phyloP scores from a whole-genome alignment of 2,113 vertebrate species.

The Grantiella picta region DNA sequence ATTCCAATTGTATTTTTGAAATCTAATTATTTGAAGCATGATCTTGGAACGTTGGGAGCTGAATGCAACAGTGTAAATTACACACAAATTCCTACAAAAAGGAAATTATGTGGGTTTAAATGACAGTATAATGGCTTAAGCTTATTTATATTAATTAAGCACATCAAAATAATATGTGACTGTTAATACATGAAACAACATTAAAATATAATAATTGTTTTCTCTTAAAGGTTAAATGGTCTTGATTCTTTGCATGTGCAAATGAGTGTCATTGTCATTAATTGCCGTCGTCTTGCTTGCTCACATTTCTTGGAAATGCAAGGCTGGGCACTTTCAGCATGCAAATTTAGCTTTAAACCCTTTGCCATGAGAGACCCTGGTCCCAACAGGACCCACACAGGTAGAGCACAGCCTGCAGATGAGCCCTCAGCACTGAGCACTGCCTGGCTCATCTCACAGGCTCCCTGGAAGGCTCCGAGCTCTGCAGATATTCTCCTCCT shows the following conservation, averaged over 20 bases:
- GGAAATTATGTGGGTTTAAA: neutral
- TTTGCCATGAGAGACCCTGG: neutral
- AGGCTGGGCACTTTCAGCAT: neutral
- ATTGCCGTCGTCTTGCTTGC: neutral
- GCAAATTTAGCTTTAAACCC: neutral
- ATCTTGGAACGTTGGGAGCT: neutral
- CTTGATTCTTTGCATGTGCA: neutral
- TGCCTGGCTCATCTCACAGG: neutral
- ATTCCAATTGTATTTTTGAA: conserved; percentile 34
- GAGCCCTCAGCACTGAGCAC: neutral
- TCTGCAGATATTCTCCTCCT: neutral
- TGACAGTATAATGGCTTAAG: neutral
- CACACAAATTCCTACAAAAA: neutral
- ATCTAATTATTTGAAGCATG: conserved; percentile 40
- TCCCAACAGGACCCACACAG: rapidly evolving
- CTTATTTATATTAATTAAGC: conserved; percentile 27
- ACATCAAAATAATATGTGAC: neutral
- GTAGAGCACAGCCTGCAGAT: neutral
- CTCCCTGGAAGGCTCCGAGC: neutral
- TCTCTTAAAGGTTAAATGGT: conserved; percentile 20
- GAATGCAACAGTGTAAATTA: neutral
- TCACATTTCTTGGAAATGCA: neutral
- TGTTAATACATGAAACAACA: neutral
- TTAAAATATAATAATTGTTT: neutral
- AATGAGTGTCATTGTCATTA: neutral